Percentiles rank a stretch among this genome's conserved stretches.
These are phyloP conservation scores for Miltochrista miniata DNA, from an alignment of 2,888 invertebrate species.

Conservation along the genomic window DNA sequence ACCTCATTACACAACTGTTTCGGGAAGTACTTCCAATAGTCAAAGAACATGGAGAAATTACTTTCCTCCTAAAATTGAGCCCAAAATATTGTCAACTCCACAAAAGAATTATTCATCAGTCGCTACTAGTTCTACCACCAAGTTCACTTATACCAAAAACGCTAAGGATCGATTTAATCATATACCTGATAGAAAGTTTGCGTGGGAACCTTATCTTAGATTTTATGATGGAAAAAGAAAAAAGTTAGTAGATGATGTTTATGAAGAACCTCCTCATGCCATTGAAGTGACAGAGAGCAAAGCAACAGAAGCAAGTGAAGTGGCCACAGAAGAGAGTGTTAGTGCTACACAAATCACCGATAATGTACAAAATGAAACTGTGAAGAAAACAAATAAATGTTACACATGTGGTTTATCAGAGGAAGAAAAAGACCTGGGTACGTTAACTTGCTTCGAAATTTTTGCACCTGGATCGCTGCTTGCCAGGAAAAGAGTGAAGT, in stretches of 20 bases:
- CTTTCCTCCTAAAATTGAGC: slow-evolving; percentile 10
- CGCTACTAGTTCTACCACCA: too few relatives aligned
- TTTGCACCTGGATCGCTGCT: slow-evolving; percentile 19
- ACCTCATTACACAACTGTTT: neutral
- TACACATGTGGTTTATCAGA: slow-evolving; percentile 41
- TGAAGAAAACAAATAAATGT: slow-evolving; percentile 22
- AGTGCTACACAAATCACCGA: neutral
- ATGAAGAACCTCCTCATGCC: neutral
- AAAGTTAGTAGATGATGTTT: neutral
- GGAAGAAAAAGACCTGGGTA: slow-evolving; percentile 16
- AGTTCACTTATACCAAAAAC: neutral
- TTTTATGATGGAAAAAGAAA: neutral
- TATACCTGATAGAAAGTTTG: neutral
- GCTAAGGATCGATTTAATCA: neutral
- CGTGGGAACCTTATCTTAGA: neutral
- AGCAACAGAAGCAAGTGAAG: neutral
- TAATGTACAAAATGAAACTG: slow-evolving; percentile 2
- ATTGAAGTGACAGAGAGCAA: too few relatives aligned
- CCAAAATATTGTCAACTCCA: neutral
- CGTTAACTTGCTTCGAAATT: slow-evolving; percentile 27
- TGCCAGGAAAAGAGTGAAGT: neutral
- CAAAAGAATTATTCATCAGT: neutral
- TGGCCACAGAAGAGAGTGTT: neutral
- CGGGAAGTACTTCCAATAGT: neutral
- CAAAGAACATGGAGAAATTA: slow-evolving; percentile 22